Conservation (phyloP, 2,113 vertebrate genomes). For the Phrynocephalus versicolor region DNA sequence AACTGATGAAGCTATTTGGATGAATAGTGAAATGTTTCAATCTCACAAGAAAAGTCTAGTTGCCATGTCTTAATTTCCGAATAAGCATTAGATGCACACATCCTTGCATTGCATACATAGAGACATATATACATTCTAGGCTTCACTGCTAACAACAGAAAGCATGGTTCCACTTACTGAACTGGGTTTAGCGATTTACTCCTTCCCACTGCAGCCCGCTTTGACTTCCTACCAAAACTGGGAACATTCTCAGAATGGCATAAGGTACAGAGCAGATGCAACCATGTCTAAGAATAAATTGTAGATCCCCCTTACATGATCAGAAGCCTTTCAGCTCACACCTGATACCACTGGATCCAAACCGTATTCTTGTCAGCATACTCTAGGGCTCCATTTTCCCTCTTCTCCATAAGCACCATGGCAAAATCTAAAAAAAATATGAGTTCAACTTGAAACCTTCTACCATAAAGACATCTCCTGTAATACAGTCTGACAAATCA, state of each 20-base stretch:
- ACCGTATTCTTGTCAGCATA: slow-evolving; percentile 1
- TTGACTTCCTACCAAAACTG: not conserved
- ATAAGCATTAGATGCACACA: not conserved
- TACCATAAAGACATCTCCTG: not conserved
- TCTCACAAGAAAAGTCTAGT: too few species aligned
- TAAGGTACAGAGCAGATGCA: too few species aligned
- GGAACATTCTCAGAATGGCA: not conserved
- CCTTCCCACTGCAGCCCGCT: not conserved
- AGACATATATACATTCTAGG: not conserved
- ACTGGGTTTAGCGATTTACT: not conserved
- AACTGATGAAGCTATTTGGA: too few species aligned
- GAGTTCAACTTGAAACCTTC: slow-evolving; percentile 46
- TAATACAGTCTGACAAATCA: slow-evolving; percentile 52
- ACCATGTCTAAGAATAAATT: not conserved
- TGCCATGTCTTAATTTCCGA: too few species aligned
- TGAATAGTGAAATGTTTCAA: too few species aligned
- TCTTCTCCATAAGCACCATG: not conserved
- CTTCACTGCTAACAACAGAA: not conserved
- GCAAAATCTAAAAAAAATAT: slow-evolving; percentile 14
- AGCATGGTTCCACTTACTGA: not conserved
- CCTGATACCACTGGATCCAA: not conserved
- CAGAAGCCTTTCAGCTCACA: not conserved
- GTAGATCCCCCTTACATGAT: not conserved
- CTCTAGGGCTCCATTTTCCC: not conserved
- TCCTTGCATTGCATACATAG: too few species aligned